Conservation (phyloP, 2,888 invertebrate species). For the Corbicula japonica region DNA sequence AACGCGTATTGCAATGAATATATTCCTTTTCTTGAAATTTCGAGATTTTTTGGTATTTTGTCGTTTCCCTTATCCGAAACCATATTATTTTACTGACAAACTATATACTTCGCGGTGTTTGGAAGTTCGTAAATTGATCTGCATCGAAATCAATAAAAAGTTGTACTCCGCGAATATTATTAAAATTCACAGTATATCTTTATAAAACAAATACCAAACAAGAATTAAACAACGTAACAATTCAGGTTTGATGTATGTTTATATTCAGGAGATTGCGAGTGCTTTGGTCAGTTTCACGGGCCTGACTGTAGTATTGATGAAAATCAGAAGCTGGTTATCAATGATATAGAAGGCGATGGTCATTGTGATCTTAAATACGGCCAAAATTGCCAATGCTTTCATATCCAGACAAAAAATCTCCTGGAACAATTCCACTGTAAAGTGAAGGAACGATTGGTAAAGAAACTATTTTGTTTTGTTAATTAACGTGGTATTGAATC, state of each 20-base stretch:
- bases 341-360: neutral
- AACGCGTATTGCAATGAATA: no score
- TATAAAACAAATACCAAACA: neutral
- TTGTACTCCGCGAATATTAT: no score
- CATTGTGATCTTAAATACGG: neutral
- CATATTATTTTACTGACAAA: no score
- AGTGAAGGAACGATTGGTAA: neutral
- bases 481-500: no score
- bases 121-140: no score
- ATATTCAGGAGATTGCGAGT: neutral
- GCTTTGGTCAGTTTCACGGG: neutral
- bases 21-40: no score
- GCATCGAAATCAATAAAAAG: no score
- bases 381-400: neutral
- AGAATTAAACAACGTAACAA: neutral
- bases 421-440: neutral
- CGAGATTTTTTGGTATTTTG: no score
- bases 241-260: neutral
- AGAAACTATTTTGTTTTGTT: neutral
- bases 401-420: conserved; percentile 2
- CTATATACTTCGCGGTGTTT: no score
- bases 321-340: neutral
- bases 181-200: neutral
- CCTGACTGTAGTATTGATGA: neutral
- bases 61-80: no score